Percentiles rank a stretch among this genome's conserved stretches.
Conservation (phyloP, 2,888 invertebrate genomes). For the Dorcus parallelipipedus region DNA sequence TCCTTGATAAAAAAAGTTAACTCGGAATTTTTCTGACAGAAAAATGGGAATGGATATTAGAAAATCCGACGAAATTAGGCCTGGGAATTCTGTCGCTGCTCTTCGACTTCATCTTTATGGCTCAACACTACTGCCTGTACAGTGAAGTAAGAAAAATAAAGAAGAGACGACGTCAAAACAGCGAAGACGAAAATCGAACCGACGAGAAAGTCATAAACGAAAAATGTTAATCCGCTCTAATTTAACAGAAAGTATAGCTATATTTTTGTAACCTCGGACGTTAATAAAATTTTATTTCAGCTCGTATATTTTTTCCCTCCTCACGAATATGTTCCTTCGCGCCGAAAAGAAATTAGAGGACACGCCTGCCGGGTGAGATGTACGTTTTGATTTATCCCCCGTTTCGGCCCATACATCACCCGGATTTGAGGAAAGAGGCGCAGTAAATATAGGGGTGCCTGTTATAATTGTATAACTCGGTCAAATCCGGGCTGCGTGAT, state of each 20-base stretch:
- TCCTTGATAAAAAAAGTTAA: too few species aligned
- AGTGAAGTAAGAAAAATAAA: not conserved
- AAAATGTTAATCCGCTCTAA: too few species aligned
- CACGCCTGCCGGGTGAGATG: too few species aligned
- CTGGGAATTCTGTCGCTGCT: constrained; percentile 17
- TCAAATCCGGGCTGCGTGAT: constrained; percentile 25
- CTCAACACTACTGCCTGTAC: constrained; percentile 19
- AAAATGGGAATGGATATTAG: constrained; percentile 15
- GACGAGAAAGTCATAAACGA: too few species aligned
- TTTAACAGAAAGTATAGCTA: too few species aligned
- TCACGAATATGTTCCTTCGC: too few species aligned
- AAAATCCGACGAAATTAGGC: constrained; percentile 22
- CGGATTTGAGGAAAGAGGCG: constrained; percentile 17
- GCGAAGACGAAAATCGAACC: not conserved
- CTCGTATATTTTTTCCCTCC: too few species aligned
- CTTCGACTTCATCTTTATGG: constrained; percentile 17
- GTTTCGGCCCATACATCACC: constrained; percentile 15
- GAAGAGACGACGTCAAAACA: constrained; percentile 3
- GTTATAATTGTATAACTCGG: constrained; percentile 29
- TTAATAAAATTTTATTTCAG: too few species aligned
- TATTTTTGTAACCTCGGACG: too few species aligned
- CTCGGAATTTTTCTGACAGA: constrained; percentile 7
- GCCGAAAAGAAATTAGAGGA: too few species aligned
- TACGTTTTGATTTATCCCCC: constrained; percentile 10
- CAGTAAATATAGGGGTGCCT: constrained; percentile 20